Conservation (phyloP, 2,888 invertebrate genomes). For the Agrochola lychnidis region DNA sequence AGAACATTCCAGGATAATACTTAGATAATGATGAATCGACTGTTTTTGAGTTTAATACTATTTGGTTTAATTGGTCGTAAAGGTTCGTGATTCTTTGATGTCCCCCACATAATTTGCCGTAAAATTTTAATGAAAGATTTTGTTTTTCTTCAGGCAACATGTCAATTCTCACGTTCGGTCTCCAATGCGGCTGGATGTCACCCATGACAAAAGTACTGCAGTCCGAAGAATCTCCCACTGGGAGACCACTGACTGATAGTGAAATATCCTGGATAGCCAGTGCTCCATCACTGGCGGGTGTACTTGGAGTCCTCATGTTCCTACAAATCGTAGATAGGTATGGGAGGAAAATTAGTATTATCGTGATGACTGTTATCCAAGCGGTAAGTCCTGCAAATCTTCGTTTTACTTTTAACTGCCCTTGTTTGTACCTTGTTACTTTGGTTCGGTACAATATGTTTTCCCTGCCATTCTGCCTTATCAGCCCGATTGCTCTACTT, state of each 20-base stretch:
- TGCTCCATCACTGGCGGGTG: conserved; percentile 80
- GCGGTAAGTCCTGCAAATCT: conserved; percentile 75
- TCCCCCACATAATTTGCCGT: not conserved
- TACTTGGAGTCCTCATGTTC: conserved; percentile 80
- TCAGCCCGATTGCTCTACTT: not conserved
- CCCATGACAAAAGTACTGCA: conserved; percentile 81
- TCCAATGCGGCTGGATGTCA: conserved; percentile 86
- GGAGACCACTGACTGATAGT: conserved; percentile 75
- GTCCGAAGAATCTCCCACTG: conserved; percentile 77
- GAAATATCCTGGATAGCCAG: conserved; percentile 87
- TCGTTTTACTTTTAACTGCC: not conserved
- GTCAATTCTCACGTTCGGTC: conserved; percentile 82
- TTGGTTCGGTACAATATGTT: not conserved
- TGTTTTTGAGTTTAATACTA: not conserved
- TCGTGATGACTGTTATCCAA: conserved; percentile 85
- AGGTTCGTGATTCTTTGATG: not conserved
- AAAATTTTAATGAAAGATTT: not conserved
- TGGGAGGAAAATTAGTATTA: conserved; percentile 83
- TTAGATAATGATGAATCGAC: not conserved
- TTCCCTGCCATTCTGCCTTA: not conserved
- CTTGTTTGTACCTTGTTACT: not conserved
- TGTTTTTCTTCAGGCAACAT: conserved; percentile 77
- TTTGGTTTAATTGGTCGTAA: not conserved
- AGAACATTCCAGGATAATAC: not conserved
- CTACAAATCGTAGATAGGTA: conserved; percentile 80